A percentile compares a stretch with the other conserved stretches of the same genome.
Evolutionary conservation across 92 coral and sea anemone species (phyloP).

Genomic region (Micromussa lordhowensis): DNA sequence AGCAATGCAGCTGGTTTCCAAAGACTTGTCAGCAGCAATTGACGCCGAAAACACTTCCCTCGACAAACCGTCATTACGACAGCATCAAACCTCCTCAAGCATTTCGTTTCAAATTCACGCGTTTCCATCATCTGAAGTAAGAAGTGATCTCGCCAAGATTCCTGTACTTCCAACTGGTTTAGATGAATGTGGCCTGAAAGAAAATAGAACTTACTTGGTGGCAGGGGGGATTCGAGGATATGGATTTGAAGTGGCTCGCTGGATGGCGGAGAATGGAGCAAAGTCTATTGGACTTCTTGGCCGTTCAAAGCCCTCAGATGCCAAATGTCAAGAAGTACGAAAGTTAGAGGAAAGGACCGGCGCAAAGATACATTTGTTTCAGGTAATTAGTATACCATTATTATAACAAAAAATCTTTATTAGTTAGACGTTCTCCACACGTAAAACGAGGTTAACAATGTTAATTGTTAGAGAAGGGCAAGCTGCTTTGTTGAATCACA

Average conservation of each 20-base stretch:
- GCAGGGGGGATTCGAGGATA: constrained; percentile 81
- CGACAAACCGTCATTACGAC: background rate
- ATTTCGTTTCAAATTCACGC: constrained; percentile 1
- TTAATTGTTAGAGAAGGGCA: too few species aligned
- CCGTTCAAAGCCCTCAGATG: constrained; percentile 72
- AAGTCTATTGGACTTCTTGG: constrained; percentile 65
- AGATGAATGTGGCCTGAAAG: constrained; percentile 65
- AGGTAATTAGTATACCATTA: background rate
- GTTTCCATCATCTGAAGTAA: background rate
- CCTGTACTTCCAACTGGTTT: constrained; percentile 51
- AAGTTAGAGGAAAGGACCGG: constrained; percentile 63
- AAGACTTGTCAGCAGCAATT: constrained; percentile 1
- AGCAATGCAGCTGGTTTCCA: background rate
- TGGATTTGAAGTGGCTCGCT: constrained; percentile 84
- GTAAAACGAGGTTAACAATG: background rate
- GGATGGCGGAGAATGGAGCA: constrained; percentile 85
- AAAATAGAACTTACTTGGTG: constrained; percentile 72
- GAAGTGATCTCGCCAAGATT: background rate
- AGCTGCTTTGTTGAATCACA: background rate
- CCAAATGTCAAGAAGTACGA: constrained; percentile 59
- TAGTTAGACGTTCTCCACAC: background rate
- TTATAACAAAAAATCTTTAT: background rate
- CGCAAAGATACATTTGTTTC: constrained; percentile 21
- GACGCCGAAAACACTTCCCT: background rate
- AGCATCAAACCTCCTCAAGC: too few species aligned